These are phyloP conservation scores for Pituophis catenifer DNA, from an alignment of 2,113 vertebrate species.

Conservation along the genomic window DNA sequence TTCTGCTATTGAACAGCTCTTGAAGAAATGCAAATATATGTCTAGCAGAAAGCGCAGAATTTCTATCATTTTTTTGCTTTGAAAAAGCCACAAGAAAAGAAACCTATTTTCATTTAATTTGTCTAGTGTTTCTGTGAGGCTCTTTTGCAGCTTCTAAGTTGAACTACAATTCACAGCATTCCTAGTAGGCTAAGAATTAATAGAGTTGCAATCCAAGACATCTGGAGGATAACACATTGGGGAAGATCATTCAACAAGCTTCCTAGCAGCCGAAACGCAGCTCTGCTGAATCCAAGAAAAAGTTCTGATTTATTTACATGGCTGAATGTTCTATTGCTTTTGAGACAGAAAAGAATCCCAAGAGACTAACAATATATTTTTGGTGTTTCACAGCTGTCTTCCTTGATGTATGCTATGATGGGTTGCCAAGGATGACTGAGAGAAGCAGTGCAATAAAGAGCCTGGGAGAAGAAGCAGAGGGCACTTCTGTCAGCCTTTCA, in stretches of 20 bases:
- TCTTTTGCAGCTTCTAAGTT: neutral
- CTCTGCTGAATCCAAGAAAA: neutral
- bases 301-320: conserved; percentile 14
- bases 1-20: neutral
- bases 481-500: neutral
- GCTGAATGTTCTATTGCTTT: neutral
- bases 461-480: neutral
- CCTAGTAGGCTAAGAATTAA: neutral
- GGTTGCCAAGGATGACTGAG: neutral
- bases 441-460: neutral
- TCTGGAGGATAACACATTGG: neutral
- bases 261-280: neutral
- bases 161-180: neutral
- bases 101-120: neutral
- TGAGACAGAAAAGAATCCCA: neutral
- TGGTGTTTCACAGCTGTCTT: neutral
- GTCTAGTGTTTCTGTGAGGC: neutral
- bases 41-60: neutral
- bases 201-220: neutral
- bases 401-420: neutral
- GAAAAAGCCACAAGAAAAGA: neutral
- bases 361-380: neutral
- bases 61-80: neutral
- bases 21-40: neutral
- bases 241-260: neutral